These are phyloP conservation scores for Elaphurus davidianus DNA, from an alignment of 2,113 vertebrate species.

Conservation along the genomic window DNA sequence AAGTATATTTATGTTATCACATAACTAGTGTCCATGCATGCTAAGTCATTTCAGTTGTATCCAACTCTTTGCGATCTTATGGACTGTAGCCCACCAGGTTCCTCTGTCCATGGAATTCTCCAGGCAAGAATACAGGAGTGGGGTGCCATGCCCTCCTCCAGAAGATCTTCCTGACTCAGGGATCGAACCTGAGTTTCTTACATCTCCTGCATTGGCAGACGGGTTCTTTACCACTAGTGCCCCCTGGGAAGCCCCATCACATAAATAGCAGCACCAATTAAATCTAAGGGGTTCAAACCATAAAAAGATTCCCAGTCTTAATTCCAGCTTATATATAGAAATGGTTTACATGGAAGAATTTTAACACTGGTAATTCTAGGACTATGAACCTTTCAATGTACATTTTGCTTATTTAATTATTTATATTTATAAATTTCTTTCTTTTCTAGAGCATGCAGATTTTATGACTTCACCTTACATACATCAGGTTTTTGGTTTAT, in stretches of 20 bases:
- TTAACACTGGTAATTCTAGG: background rate
- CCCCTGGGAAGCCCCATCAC: background rate
- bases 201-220: background rate
- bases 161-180: background rate
- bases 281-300: background rate
- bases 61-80: background rate
- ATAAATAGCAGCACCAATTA: background rate
- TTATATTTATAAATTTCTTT: slow-evolving; percentile 52
- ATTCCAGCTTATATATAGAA: background rate
- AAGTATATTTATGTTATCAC: background rate
- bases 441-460: slow-evolving; percentile 84
- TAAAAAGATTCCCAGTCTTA: background rate
- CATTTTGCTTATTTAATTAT: background rate
- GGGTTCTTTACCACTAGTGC: background rate
- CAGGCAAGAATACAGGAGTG: background rate
- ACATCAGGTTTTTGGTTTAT: slow-evolving; percentile 83
- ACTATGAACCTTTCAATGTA: background rate
- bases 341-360: background rate
- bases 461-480: slow-evolving; percentile 85
- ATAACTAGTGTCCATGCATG: background rate
- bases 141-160: background rate
- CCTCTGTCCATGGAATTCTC: background rate
- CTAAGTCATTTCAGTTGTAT: background rate
- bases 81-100: background rate
- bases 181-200: background rate